These are phyloP conservation scores for Brachynemurus nebulosus DNA, from an alignment of 2,888 invertebrate species.

Conservation along the genomic window DNA sequence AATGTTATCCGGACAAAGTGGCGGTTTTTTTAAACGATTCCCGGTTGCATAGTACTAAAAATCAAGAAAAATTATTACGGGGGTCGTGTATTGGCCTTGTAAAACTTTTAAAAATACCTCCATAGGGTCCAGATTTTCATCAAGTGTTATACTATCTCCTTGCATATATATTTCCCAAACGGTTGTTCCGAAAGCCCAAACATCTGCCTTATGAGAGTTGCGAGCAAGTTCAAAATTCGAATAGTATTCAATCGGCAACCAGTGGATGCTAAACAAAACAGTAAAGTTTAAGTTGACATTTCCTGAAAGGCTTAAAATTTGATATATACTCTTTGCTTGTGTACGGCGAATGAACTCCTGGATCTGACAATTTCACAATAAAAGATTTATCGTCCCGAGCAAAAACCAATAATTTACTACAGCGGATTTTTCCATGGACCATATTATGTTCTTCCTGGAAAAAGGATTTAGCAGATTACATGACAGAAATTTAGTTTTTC, in stretches of 20 bases:
- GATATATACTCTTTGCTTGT: conserved; percentile 49
- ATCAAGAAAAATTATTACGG: not conserved
- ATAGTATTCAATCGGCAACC: conserved; percentile 80
- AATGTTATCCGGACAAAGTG: conserved; percentile 58
- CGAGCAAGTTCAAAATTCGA: conserved; percentile 51
- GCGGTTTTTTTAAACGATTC: conserved; percentile 49
- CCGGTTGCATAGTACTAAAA: conserved; percentile 52
- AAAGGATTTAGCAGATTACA: too few species aligned
- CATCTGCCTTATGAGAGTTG: conserved; percentile 58
- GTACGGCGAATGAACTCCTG: conserved; percentile 53
- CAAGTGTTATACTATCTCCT: conserved; percentile 36
- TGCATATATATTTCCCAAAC: conserved; percentile 84
- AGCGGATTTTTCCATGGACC: conserved; percentile 75
- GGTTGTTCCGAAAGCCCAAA: conserved; percentile 87
- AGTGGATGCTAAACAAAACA: conserved; percentile 55
- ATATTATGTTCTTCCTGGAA: conserved; percentile 59
- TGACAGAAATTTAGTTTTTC: conserved; percentile 1
- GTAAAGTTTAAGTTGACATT: not conserved
- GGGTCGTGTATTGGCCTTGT: not conserved
- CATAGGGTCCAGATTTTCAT: conserved; percentile 26
- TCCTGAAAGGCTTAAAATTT: not conserved
- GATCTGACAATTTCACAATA: conserved; percentile 69
- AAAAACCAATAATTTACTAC: conserved; percentile 67
- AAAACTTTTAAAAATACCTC: conserved; percentile 20
- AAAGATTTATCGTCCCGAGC: conserved; percentile 53